Evolutionary conservation across 2,888 invertebrate genomes (phyloP).

Genomic region (Brachyptera putata): DNA sequence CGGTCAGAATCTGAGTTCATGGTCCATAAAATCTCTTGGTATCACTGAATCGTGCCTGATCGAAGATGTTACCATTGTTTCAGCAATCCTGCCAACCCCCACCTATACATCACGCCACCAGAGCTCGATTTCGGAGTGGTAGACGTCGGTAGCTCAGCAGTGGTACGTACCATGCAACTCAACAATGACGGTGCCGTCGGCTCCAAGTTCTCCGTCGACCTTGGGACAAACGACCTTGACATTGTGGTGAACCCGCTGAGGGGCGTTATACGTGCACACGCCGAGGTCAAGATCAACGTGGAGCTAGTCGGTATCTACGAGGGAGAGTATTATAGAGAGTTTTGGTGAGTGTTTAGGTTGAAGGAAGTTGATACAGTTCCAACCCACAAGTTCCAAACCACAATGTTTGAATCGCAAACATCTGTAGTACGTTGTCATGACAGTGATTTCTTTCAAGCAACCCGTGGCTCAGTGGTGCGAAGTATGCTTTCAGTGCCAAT

Average conservation of each 20-base stretch:
- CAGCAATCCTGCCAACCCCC: constrained; percentile 37
- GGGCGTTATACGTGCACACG: constrained; percentile 41
- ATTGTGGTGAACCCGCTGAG: constrained; percentile 44
- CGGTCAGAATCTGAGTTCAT: no score
- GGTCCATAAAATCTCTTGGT: no score
- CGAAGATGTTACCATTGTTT: no score
- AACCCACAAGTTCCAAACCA: no score
- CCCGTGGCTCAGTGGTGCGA: no score
- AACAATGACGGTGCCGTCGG: constrained; percentile 44
- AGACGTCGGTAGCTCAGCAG: constrained; percentile 44
- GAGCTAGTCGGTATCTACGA: constrained; percentile 43
- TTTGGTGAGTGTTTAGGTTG: constrained; percentile 47
- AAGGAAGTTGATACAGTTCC: no score
- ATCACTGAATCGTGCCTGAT: no score
- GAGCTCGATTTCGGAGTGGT: constrained; percentile 46
- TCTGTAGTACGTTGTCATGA: no score
- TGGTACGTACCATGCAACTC: constrained; percentile 42
- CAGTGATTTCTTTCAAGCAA: no score
- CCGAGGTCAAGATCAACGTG: constrained; percentile 38
- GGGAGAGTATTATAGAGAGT: constrained; percentile 44
- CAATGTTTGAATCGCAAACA: no score
- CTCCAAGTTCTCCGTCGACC: constrained; percentile 45
- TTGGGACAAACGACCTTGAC: constrained; percentile 44
- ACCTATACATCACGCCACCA: constrained; percentile 40
- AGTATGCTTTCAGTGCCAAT: no score